phyloP scores from a whole-genome alignment of 2,113 vertebrate genomes.

The Pogona vitticeps region DNA sequence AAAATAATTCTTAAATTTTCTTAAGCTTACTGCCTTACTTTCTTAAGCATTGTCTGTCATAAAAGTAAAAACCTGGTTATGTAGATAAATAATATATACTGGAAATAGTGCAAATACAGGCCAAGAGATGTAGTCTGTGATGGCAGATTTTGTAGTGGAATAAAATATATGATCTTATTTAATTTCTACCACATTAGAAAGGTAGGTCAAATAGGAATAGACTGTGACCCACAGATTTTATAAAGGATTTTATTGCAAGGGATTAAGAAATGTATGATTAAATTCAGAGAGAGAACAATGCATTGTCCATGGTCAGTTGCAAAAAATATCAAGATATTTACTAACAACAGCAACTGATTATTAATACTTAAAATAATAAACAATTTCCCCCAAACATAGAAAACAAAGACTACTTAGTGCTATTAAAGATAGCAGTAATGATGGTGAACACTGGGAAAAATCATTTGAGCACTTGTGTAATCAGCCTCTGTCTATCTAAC shows the following conservation, averaged over 20 bases:
- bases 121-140: too few species aligned
- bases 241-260: conserved; percentile 36
- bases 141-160: too few species aligned
- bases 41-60: too few species aligned
- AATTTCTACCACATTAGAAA: conserved; percentile 10
- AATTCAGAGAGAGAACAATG: not conserved
- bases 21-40: too few species aligned
- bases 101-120: not conserved
- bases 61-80: too few species aligned
- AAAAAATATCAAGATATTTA: conserved; percentile 3
- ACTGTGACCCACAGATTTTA: conserved; percentile 21
- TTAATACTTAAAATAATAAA: conserved; percentile 28
- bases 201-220: not conserved
- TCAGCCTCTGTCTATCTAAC: not conserved
- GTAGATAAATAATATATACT: not conserved
- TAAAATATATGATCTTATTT: conserved; percentile 24
- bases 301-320: conserved; percentile 22
- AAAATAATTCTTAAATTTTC: too few species aligned
- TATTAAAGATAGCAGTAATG: not conserved
- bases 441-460: not conserved
- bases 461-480: not conserved
- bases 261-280: conserved; percentile 16
- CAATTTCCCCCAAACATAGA: not conserved
- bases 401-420: not conserved
- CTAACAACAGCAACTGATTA: conserved; percentile 24